Evolutionary conservation across 1,140 invertebrate genomes (phyloP), one percentile per base, ranked within the genome.

Genomic region (Patella vulgata): DNA sequence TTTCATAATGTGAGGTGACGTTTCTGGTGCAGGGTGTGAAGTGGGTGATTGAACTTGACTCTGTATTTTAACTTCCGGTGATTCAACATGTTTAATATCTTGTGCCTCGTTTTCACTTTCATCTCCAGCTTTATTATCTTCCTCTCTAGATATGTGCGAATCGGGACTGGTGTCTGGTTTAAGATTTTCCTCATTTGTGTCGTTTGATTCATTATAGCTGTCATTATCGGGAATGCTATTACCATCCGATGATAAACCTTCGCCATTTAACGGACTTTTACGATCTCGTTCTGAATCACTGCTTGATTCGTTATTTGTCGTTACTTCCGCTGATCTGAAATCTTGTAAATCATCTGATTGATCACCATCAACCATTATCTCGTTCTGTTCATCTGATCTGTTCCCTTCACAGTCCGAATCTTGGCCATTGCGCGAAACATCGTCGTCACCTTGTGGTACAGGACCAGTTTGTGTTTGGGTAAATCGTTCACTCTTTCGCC

Each of bases 401-500:
- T 60, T 57, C 19, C 44, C 59, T 31, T 60, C 60, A 42, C 30
- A 55, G 25, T 58, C 66, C 55, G 65, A 64, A 30, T 56, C 59
- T 23, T n/a, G 23, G 12, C 64, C 66, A 42, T 60, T 48, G 1
- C n/a, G 21, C 21, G 36, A 51, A 30, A 66, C 64, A 31, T 28
- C 47, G n/a, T 48, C 43, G 50, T 65, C 51, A 33, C 54, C 54
- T 42, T 30, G 33, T 14, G 53, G 46, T 36, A 14, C 14, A 8
- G 63, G 50, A 88, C 88, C 48, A 90, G 91, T 68, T 93, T 93
- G 69, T 44, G 74, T 72, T 36, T 80, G 78, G 23, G 76, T 64
- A 53, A 80, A 83, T 27, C 82, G 61, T 71, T 84, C 83, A 48
- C 81, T 79, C 66, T 99, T 99, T 53, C 97, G 90, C 96, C 97